A percentile compares a stretch with the other conserved stretches of the same genome.
Conservation (phyloP, 2,113 vertebrate genomes). For the Boleophthalmus pectinirostris region DNA sequence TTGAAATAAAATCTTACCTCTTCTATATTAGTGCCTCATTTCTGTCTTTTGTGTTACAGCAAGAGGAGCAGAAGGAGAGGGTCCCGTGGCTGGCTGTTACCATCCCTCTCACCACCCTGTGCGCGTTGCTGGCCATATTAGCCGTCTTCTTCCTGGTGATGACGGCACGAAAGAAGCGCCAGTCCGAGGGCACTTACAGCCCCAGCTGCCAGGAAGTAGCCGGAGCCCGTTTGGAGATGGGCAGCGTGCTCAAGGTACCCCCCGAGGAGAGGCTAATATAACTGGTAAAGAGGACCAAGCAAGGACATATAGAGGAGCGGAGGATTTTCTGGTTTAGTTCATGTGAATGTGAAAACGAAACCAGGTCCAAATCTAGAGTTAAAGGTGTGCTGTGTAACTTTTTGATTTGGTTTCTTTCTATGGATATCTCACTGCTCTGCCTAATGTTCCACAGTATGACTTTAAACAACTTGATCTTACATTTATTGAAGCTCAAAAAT, state of each 20-base stretch:
- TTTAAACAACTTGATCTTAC: too few species aligned
- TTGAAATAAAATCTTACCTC: too few species aligned
- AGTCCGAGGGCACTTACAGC: conserved; percentile 96
- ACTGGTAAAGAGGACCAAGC: conserved; percentile 26
- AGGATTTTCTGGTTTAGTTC: too few species aligned
- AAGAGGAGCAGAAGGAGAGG: conserved; percentile 65
- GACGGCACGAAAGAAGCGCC: conserved; percentile 91
- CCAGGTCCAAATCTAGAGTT: not conserved
- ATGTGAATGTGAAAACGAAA: not conserved
- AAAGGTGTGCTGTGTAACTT: too few species aligned
- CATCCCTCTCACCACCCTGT: conserved; percentile 88
- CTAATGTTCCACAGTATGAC: too few species aligned
- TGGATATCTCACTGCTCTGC: too few species aligned
- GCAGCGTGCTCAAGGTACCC: conserved; percentile 95
- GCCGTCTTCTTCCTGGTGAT: conserved; percentile 87
- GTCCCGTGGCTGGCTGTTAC: conserved; percentile 88
- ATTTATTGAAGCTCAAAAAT: too few species aligned
- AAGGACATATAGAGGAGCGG: not conserved
- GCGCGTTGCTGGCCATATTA: conserved; percentile 84
- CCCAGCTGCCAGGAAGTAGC: conserved; percentile 96
- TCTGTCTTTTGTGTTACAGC: conserved; percentile 75
- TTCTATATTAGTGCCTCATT: not conserved
- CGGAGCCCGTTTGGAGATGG: conserved; percentile 95
- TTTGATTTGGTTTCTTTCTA: too few species aligned
- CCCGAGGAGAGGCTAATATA: conserved; percentile 93